A percentile compares a stretch with the other conserved stretches of the same genome.
These are phyloP conservation scores for Strigamia maritima DNA, from an alignment of 2,888 invertebrate genomes.

Conservation along the genomic window DNA sequence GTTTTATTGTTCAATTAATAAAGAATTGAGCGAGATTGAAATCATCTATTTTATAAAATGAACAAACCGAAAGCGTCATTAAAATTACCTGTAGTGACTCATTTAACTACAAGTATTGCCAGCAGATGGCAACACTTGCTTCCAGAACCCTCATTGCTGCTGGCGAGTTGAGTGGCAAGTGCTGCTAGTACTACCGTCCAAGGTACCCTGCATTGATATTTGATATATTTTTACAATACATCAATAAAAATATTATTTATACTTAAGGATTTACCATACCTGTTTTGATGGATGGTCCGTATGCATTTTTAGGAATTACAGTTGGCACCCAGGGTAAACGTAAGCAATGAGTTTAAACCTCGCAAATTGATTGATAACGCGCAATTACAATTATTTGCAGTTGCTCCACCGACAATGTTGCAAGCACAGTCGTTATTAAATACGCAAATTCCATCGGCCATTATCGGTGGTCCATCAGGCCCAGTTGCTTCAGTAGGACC, in stretches of 20 bases:
- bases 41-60: too few species aligned
- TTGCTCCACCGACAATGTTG: constrained; percentile 34
- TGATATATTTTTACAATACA: too few species aligned
- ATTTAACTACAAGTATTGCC: too few species aligned
- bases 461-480: background rate
- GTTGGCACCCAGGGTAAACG: constrained; percentile 1
- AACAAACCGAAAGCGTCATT: too few species aligned
- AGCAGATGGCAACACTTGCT: too few species aligned
- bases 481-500: background rate
- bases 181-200: too few species aligned
- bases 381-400: background rate
- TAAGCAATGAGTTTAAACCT: background rate
- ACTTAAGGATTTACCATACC: background rate
- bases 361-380: background rate
- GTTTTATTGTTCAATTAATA: too few species aligned
- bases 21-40: too few species aligned
- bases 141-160: too few species aligned
- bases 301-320: constrained; percentile 34
- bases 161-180: too few species aligned
- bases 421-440: background rate
- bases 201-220: background rate
- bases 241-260: background rate
- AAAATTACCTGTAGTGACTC: too few species aligned
- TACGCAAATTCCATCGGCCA: background rate
- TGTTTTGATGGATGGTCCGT: constrained; percentile 34